These are phyloP conservation scores for Antheraea yamamai DNA, from an alignment of 2,888 invertebrate genomes.

Conservation along the genomic window DNA sequence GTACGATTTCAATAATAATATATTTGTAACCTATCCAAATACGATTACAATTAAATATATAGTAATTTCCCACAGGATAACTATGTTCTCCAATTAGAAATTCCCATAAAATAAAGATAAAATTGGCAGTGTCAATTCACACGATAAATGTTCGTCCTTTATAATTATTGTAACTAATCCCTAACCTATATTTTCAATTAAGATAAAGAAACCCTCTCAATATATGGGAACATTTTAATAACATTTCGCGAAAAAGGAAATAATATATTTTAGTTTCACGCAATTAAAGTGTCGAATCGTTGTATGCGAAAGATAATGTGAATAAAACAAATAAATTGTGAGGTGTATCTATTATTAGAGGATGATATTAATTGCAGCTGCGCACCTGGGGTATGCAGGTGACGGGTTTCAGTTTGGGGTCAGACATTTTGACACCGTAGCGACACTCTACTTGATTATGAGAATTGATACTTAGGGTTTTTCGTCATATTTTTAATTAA, in stretches of 20 bases:
- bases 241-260: conserved; percentile 55
- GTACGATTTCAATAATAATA: conserved; percentile 8
- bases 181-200: conserved; percentile 58
- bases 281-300: conserved; percentile 47
- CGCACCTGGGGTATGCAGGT: conserved; percentile 79
- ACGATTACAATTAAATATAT: background rate
- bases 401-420: conserved; percentile 71
- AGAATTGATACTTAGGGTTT: conserved; percentile 47
- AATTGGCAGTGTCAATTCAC: conserved; percentile 63
- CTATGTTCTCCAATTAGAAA: conserved; percentile 49
- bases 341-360: conserved; percentile 65
- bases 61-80: conserved; percentile 60
- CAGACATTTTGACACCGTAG: conserved; percentile 64
- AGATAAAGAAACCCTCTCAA: conserved; percentile 58
- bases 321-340: conserved; percentile 68
- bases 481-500: conserved; percentile 11
- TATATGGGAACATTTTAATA: conserved; percentile 47
- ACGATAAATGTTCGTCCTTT: conserved; percentile 55
- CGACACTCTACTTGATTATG: conserved; percentile 49
- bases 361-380: conserved; percentile 71
- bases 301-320: conserved; percentile 49
- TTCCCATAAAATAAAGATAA: conserved; percentile 60
- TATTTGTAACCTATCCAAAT: background rate
- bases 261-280: conserved; percentile 49
- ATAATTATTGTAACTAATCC: conserved; percentile 45